Percentiles rank a stretch among this genome's conserved stretches.
These are phyloP conservation scores for Lordiphosa mommai DNA, from an alignment of 1,140 invertebrate species.

Conservation along the genomic window DNA sequence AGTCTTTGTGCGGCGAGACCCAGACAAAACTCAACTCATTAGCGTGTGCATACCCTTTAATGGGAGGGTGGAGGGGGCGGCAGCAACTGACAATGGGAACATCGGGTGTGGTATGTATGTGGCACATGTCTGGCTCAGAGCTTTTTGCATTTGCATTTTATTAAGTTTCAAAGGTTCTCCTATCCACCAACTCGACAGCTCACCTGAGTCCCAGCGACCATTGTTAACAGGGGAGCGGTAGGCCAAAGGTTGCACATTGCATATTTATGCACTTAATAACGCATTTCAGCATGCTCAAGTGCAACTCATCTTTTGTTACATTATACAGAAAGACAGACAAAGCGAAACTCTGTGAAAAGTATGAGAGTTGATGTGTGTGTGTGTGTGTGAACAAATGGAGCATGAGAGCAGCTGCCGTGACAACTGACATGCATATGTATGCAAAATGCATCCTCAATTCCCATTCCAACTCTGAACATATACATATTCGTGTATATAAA, in stretches of 20 bases:
- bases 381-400: conserved; percentile 62
- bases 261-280: conserved; percentile 78
- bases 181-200: conserved; percentile 19
- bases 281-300: conserved; percentile 77
- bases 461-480: too few relatives aligned
- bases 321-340: conserved; percentile 8
- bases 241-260: conserved; percentile 53
- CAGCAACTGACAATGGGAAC: conserved; percentile 23
- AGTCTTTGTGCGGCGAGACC: conserved; percentile 38
- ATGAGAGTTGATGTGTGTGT: conserved; percentile 26
- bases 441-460: conserved; percentile 2
- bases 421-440: conserved; percentile 48
- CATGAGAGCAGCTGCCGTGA: conserved; percentile 45
- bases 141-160: conserved; percentile 74
- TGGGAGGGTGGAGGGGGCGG: not conserved
- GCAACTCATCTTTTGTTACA: conserved; percentile 76
- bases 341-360: conserved; percentile 9
- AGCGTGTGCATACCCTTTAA: conserved; percentile 34
- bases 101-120: conserved; percentile 39
- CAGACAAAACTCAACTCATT: conserved; percentile 60
- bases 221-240: conserved; percentile 3
- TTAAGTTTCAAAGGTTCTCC: conserved; percentile 71
- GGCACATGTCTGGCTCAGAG: conserved; percentile 61
- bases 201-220: conserved; percentile 53
- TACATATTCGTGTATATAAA: not conserved